Evolutionary conservation across 2,797 vertebrate genomes (phyloP).

Genomic region (Centropyge bicolor): DNA sequence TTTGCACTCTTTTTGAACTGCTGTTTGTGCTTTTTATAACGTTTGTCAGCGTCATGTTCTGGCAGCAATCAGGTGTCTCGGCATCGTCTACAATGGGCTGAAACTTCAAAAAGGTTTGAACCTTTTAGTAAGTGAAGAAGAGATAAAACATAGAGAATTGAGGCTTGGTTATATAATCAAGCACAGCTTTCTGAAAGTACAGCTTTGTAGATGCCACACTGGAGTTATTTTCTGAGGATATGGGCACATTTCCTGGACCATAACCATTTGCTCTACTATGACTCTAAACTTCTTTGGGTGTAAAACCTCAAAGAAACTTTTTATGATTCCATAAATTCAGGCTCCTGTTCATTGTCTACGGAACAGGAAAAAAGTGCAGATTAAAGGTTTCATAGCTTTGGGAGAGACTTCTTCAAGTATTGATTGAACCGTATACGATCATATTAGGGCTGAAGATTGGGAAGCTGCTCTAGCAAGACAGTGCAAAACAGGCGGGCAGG

Average conservation of each 20-base stretch:
- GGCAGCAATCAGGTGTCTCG: not conserved
- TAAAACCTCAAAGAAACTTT: conserved; percentile 52
- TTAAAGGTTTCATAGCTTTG: conserved; percentile 19
- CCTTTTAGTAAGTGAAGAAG: not conserved
- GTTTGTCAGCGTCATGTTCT: not conserved
- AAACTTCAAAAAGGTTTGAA: not conserved
- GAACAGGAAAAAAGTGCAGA: conserved; percentile 37
- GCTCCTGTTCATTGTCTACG: conserved; percentile 31
- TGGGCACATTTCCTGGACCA: conserved; percentile 49
- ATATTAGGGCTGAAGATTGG: conserved; percentile 13
- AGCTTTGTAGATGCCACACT: conserved; percentile 1
- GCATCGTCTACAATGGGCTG: not conserved
- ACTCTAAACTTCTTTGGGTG: conserved; percentile 50
- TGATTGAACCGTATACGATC: conserved; percentile 46
- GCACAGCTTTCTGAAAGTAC: not conserved
- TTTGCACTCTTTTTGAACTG: conserved; percentile 1
- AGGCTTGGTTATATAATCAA: conserved; percentile 14
- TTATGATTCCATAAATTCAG: conserved; percentile 52
- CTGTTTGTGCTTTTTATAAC: not conserved
- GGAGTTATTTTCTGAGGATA: conserved; percentile 47
- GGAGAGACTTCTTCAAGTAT: conserved; percentile 43
- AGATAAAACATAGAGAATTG: not conserved
- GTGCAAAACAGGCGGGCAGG: conserved; percentile 6
- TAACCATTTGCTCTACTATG: conserved; percentile 19
- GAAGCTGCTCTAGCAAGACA: conserved; percentile 6